Conservation (phyloP, 2,797 vertebrate species). For the Pristis pectinata region DNA sequence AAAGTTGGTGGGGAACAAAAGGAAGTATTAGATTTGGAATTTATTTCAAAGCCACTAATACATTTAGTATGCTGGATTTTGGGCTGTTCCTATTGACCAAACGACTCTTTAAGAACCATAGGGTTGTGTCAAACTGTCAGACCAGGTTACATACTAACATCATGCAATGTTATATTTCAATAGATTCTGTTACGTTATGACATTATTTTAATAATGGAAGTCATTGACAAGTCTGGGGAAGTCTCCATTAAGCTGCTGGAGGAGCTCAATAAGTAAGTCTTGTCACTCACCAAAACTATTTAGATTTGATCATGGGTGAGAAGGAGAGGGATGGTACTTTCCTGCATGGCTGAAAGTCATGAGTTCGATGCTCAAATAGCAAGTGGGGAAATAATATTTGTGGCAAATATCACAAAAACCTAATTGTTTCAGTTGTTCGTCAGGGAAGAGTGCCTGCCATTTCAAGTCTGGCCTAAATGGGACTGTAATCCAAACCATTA, state of each 20-base stretch:
- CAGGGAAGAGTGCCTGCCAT: background rate
- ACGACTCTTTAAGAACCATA: background rate
- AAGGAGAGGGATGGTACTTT: no score
- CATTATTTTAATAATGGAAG: constrained; percentile 65
- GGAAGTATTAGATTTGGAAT: background rate
- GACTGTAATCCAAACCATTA: constrained; percentile 43
- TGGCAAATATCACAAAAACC: background rate
- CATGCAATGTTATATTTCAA: background rate
- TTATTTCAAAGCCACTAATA: background rate
- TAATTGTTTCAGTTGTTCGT: constrained; percentile 25
- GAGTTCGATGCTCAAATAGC: background rate
- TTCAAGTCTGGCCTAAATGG: background rate
- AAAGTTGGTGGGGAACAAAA: no score
- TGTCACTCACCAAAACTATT: background rate
- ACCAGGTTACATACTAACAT: background rate
- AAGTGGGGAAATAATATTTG: background rate
- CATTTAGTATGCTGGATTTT: background rate
- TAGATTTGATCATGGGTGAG: background rate
- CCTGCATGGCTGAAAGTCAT: background rate
- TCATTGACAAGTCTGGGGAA: constrained; percentile 55
- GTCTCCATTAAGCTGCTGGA: constrained; percentile 51
- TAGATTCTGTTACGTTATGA: constrained; percentile 67
- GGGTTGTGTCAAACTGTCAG: background rate
- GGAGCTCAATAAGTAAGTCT: constrained; percentile 58
- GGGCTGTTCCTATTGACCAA: background rate